Conservation (phyloP, 53 echinoderm and acorn worm genomes). For the Henricia sp. region DNA sequence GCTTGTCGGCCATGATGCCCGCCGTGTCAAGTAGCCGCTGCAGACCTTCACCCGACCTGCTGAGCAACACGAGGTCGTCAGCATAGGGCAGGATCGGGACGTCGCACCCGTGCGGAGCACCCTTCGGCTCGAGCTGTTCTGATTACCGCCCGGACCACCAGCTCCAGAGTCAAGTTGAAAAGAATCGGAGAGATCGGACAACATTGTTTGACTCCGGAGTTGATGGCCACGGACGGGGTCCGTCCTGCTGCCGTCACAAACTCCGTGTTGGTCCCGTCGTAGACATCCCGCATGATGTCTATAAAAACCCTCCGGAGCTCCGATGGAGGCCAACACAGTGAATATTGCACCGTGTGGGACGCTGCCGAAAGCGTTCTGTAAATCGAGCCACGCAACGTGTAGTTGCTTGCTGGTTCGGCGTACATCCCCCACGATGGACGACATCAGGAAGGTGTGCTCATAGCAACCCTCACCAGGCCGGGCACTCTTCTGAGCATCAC, state of each 20-base stretch:
- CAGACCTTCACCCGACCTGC: neutral
- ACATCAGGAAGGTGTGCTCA: slow-evolving; percentile 34
- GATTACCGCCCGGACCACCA: slow-evolving; percentile 25
- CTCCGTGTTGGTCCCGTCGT: slow-evolving; percentile 12
- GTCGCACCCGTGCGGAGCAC: slow-evolving; percentile 14
- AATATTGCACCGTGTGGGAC: slow-evolving; percentile 39
- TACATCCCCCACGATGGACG: slow-evolving; percentile 1
- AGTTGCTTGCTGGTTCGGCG: slow-evolving; percentile 9
- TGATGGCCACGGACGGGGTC: slow-evolving; percentile 8
- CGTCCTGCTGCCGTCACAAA: neutral
- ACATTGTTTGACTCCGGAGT: slow-evolving; percentile 43
- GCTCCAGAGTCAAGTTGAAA: slow-evolving; percentile 46
- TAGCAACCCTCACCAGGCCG: slow-evolving; percentile 40
- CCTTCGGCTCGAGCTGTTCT: no score
- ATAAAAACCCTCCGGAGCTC: slow-evolving; percentile 2
- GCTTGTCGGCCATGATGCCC: slow-evolving; percentile 29
- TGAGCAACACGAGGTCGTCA: slow-evolving; percentile 10
- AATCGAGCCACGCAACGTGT: slow-evolving; percentile 43
- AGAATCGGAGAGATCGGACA: slow-evolving; percentile 50
- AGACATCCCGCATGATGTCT: slow-evolving; percentile 11
- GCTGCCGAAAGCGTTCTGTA: slow-evolving; percentile 58
- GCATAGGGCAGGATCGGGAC: slow-evolving; percentile 27
- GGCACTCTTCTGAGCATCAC: slow-evolving; percentile 57
- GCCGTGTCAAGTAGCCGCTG: slow-evolving; percentile 6
- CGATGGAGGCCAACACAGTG: slow-evolving; percentile 22